Conservation (phyloP, 2,113 vertebrate genomes). For the Otocyon megalotis region DNA sequence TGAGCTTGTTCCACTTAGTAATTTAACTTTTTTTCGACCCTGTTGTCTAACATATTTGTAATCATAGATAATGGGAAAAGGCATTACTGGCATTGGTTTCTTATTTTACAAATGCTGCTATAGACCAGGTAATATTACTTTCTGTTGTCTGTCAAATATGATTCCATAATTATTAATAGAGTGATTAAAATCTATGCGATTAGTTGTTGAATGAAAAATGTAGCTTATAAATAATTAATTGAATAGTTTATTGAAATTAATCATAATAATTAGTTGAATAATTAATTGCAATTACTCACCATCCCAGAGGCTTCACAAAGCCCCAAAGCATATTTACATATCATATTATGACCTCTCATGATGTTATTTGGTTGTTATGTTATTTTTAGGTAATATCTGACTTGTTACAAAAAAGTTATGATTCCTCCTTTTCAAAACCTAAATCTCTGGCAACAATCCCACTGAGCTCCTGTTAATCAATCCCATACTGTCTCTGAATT, state of each 20-base stretch:
- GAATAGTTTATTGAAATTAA: background rate
- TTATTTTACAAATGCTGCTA: background rate
- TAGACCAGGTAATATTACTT: background rate
- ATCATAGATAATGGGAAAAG: slow-evolving; percentile 26
- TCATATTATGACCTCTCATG: background rate
- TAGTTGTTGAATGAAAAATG: slow-evolving; percentile 26
- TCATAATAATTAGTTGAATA: background rate
- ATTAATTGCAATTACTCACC: background rate
- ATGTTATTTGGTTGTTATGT: background rate
- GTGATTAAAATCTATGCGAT: slow-evolving; percentile 27
- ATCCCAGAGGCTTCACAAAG: background rate
- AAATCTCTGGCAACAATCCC: background rate
- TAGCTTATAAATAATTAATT: background rate
- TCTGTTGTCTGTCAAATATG: background rate
- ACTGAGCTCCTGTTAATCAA: background rate
- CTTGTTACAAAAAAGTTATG: background rate
- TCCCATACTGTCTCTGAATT: background rate
- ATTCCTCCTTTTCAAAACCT: slow-evolving; percentile 43
- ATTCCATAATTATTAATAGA: background rate
- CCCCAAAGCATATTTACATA: background rate
- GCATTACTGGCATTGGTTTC: slow-evolving; percentile 3
- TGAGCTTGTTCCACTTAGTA: slow-evolving; percentile 12
- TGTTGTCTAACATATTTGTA: background rate
- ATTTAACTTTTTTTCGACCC: slow-evolving; percentile 7
- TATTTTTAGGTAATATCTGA: background rate